phyloP scores from a whole-genome alignment of 2,113 vertebrate species.

The human (Homo sapiens) region GRCh38 chr2:6026001-6026500 shows the following conservation, averaged over 20 bases:
- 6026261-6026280: background rate
- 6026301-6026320: too few relatives aligned
- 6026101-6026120: constrained; percentile 42
- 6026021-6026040: background rate
- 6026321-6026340: background rate
- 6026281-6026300: fast-evolving
- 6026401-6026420: background rate
- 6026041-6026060: background rate
- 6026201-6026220: constrained; percentile 56
- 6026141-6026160: constrained; percentile 57
- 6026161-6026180: constrained; percentile 20
- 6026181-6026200: constrained; percentile 52
- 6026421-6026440: background rate
- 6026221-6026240: constrained; percentile 64
- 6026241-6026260: constrained; percentile 57
- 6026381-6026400: background rate
- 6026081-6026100: background rate
- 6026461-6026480: background rate
- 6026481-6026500: background rate
- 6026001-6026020: background rate
- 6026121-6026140: constrained; percentile 52
- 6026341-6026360: fast-evolving
- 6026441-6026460: background rate
- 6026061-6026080: background rate
- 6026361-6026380: fast-evolving